Conservation (phyloP, 1,140 invertebrate species). For the Lineus longissimus region DNA sequence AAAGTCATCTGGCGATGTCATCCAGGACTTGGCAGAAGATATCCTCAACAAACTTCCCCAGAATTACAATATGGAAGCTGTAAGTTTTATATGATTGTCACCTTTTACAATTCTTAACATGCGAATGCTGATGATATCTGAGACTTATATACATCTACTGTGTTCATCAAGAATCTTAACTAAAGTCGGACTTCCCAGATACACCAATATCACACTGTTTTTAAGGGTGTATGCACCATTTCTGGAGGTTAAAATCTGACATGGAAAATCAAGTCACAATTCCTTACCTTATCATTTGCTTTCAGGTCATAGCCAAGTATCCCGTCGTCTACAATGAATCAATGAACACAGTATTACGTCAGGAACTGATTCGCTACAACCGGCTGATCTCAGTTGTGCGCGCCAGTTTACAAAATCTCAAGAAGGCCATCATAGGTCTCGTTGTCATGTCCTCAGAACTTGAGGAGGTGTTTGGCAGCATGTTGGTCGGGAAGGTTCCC, state of each 20-base stretch:
- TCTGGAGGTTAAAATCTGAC: too few species aligned
- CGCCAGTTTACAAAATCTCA: conserved; percentile 43
- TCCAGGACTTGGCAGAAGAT: conserved; percentile 48
- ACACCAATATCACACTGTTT: too few species aligned
- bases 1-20: conserved; percentile 45
- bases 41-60: conserved; percentile 50
- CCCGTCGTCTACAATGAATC: conserved; percentile 52
- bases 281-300: conserved; percentile 2
- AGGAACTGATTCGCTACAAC: conserved; percentile 54
- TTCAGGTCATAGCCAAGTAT: conserved; percentile 51
- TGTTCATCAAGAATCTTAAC: too few species aligned
- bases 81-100: not conserved
- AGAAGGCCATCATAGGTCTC: conserved; percentile 53
- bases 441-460: conserved; percentile 54
- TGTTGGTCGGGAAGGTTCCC: conserved; percentile 57
- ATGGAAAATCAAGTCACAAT: too few species aligned
- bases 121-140: too few species aligned
- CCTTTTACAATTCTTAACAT: not conserved
- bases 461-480: conserved; percentile 52
- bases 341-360: conserved; percentile 54
- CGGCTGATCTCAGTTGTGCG: conserved; percentile 44
- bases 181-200: too few species aligned
- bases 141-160: not conserved
- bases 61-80: conserved; percentile 48
- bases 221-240: too few species aligned